Base-by-base conservation (phyloP, 2,888 invertebrate genomes). In the Meiosimyza decipiens region DNA sequence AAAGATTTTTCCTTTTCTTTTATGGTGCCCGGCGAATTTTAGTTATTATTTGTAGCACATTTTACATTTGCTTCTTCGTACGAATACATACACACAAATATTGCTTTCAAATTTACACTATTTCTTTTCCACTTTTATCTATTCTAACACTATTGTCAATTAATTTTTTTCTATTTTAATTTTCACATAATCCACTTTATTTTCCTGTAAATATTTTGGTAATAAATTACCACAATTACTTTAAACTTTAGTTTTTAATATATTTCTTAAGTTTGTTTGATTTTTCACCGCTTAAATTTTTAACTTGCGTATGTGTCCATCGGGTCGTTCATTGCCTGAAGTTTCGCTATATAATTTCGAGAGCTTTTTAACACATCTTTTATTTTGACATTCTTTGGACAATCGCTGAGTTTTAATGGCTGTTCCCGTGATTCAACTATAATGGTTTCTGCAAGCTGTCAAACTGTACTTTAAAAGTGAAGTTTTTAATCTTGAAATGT, bases 311-410 rank as follows among this genome's bases (percentile, higher is more conserved):
- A 57, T 49, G 57, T 67, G 55, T 57, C 40, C 22, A 47, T 9
- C 15, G 57, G 22, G 51, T 2, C 11, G 57, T 40, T 16, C 18
- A 50, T 47, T 15, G 18, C 15, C 13, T 54, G 40, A 51, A 66
- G 6, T 49, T 68, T 68, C 40, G 49, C 67, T 67, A 67, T 59
- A 49, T 55, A 16, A 49, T 68, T 50, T 33, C 40, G n/a, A 18
- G 18, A 18, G 47, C 49, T 69, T 69, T 33, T 69, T 69, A 60
- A 60, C 50, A 60, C 47, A 69, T 69, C 16, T 16, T 52, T 28
- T 60, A 16, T 62, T 52, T 62, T 70, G 69, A 62, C 69, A 70
- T 33, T 28, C 28, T 28, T 28, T 28, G 4, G 28, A 22, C 28
- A 28, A 4, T 28, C 4, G 3, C 2, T 22, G 3, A 22, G 3